Percentiles rank a stretch among this genome's conserved stretches.
phyloP scores from a whole-genome alignment of 1,140 invertebrate species.

The Heliconius hewitsoni region DNA sequence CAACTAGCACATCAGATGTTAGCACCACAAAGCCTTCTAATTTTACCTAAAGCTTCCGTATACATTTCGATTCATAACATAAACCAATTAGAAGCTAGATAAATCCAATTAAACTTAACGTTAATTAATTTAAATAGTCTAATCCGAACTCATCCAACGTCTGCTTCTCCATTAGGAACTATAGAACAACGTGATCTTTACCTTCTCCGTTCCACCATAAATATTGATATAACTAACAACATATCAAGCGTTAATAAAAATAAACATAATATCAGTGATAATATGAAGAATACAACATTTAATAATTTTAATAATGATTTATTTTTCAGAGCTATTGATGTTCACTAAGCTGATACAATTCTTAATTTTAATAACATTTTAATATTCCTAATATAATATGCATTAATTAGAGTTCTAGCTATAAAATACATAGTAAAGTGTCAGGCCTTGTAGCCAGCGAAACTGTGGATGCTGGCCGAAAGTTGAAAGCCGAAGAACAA shows the following conservation, averaged over 20 bases:
- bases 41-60: constrained; percentile 4
- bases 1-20: constrained; percentile 51
- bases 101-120: constrained; percentile 21
- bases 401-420: constrained; percentile 79
- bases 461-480: constrained; percentile 44
- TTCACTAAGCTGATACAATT: constrained; percentile 81
- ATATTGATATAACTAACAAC: neutral
- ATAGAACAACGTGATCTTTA: neutral
- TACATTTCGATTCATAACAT: constrained; percentile 16
- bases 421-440: constrained; percentile 77
- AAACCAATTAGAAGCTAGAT: constrained; percentile 13
- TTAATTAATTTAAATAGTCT: constrained; percentile 12
- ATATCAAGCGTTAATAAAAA: neutral
- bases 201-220: constrained; percentile 1
- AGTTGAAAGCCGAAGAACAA: constrained; percentile 40
- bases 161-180: constrained; percentile 1
- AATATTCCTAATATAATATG: constrained; percentile 78
- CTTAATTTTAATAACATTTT: constrained; percentile 78
- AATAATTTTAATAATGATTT: constrained; percentile 80
- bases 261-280: constrained; percentile 21
- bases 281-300: constrained; percentile 71
- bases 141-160: neutral
- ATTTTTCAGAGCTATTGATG: constrained; percentile 80
- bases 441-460: constrained; percentile 60
- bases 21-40: constrained; percentile 55